Conservation (phyloP, 2,888 invertebrate genomes). For the Eupithecia subumbrata region DNA sequence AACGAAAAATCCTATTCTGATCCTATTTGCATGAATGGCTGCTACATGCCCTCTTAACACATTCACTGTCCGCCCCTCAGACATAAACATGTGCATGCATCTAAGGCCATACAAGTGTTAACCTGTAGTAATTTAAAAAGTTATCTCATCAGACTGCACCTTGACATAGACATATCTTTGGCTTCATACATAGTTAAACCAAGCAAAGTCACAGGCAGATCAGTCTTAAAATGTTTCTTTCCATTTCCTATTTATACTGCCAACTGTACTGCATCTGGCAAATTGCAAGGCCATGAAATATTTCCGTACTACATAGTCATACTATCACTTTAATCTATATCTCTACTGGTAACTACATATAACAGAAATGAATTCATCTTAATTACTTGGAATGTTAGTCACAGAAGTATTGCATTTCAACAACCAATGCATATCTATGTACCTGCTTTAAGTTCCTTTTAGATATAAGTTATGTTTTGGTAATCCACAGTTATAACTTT, state of each 20-base stretch:
- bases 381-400: neutral
- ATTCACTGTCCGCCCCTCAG: too few relatives aligned
- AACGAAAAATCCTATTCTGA: too few relatives aligned
- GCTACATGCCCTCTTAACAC: too few relatives aligned
- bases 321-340: neutral
- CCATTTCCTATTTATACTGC: constrained; percentile 17
- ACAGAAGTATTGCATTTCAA: neutral
- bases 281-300: constrained; percentile 13
- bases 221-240: constrained; percentile 9
- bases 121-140: neutral
- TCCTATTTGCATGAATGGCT: too few relatives aligned
- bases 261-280: constrained; percentile 9
- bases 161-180: neutral
- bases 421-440: neutral
- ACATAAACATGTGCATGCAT: too few relatives aligned
- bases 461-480: too few relatives aligned
- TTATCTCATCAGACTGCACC: neutral
- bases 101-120: neutral
- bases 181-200: neutral
- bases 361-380: neutral
- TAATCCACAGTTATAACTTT: too few relatives aligned
- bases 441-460: too few relatives aligned
- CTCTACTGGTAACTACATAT: neutral
- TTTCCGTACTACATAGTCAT: neutral
- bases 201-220: neutral